A percentile compares a stretch with the other conserved stretches of the same genome.
Conservation (phyloP, 1,140 invertebrate genomes). For the Ctenoplectra terminalis region DNA sequence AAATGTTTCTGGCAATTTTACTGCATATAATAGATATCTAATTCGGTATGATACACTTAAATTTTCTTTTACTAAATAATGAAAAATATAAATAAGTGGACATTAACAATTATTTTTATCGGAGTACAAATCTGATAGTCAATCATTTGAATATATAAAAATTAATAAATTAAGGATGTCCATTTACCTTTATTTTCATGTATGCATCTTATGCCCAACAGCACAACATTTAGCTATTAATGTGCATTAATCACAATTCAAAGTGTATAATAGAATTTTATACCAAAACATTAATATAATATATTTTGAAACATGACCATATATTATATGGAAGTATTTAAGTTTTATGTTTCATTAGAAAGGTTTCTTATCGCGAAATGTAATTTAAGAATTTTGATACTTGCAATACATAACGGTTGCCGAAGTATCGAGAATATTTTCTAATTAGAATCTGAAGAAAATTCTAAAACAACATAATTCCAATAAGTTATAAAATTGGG, state of each 20-base stretch:
- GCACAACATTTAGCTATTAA: background rate
- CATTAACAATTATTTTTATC: background rate
- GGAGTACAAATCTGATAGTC: background rate
- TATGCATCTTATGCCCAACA: background rate
- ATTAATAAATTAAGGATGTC: constrained; percentile 8
- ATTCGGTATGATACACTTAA: background rate
- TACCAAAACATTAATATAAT: too few species aligned
- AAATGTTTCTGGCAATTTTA: background rate
- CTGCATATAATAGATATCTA: background rate
- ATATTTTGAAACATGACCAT: too few species aligned
- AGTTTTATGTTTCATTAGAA: background rate
- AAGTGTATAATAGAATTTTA: too few species aligned
- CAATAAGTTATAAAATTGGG: background rate
- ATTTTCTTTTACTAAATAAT: background rate
- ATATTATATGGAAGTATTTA: too few species aligned
- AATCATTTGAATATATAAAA: background rate
- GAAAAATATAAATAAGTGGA: background rate
- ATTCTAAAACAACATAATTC: background rate
- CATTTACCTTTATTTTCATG: constrained; percentile 2
- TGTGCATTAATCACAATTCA: background rate
- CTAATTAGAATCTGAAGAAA: background rate
- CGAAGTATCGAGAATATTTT: background rate
- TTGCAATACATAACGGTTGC: background rate
- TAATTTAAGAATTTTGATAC: background rate
- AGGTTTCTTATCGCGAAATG: constrained; percentile 5